Evolutionary conservation across 37 sponge, comb jelly and placozoan genomes (phyloP), one percentile per base, ranked within the genome.

Genomic region (Cladorhizidae sp.): DNA sequence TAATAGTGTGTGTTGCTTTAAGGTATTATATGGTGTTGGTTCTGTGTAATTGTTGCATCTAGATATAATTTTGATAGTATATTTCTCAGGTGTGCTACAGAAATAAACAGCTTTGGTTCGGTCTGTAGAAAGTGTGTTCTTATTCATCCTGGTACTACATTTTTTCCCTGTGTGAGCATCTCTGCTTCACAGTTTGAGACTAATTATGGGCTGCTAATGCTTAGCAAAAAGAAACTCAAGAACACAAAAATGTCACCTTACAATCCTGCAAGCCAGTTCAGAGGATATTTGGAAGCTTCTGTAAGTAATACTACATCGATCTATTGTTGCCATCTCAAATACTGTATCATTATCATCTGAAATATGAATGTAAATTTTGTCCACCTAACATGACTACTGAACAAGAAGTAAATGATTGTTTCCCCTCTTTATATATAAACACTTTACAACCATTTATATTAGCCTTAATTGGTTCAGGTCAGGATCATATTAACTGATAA

Each of bases 121-220:
- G 5, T 12, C 17, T 65, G 67, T 31, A 65, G 67, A 32, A 31
- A 32, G 2, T 65, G 67, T 65, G 35, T 65, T 7, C 32, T 65
- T 31, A 32, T 65, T 14, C 2, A 65, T 31, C 9, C 67, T 32
- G 28, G 61, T 23, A 6, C 61, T 17, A 12, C 3, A 59, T 6
- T 26, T 59, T 3, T 8, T 59, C 5, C 12, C 6, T 65, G 67
- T 65, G 33, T 7, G 5, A 17, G 17, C 11, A 31, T 7, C 12
- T 36, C 67, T 31, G 67, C 67, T 65, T 32, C 67, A 32, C 3
- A 37, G 40, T 76, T 26, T 76, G 77, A 76, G 42, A 61, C 25
- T 1, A 76, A 28, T 38, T 76, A 59, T 57, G 77, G 77, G 20
- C 63, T 76, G 41, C 59, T 76, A 63, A 2, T 76, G 2, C 63